Evolutionary conservation across 2,797 vertebrate species (phyloP).

Genomic region (Limnodromus scolopaceus): DNA sequence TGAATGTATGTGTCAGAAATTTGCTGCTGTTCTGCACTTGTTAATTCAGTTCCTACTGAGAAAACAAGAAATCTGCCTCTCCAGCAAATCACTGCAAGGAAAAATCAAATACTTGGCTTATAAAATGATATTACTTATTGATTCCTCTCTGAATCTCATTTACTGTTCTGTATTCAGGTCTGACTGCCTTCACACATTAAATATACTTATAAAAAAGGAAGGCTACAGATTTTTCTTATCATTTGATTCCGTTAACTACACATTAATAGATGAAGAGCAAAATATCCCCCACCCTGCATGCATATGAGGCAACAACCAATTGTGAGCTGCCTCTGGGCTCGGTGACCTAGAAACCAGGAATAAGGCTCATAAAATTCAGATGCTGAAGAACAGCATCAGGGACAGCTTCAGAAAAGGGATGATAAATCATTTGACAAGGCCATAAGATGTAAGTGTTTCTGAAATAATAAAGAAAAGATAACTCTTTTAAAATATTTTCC

Average conservation of each 20-base stretch:
- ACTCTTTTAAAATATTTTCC: slow-evolving; percentile 25
- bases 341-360: slow-evolving; percentile 68
- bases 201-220: background rate
- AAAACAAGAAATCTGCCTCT: background rate
- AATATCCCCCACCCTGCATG: background rate
- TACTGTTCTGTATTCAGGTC: background rate
- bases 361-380: slow-evolving; percentile 64
- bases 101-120: background rate
- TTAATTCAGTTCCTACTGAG: background rate
- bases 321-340: slow-evolving; percentile 39
- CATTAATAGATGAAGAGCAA: slow-evolving; percentile 33
- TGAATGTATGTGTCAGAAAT: background rate
- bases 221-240: background rate
- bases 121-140: background rate
- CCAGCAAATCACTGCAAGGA: background rate
- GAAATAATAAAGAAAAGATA: background rate
- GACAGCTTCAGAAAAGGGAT: slow-evolving; percentile 14
- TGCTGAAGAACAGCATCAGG: slow-evolving; percentile 50
- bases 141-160: slow-evolving; percentile 19
- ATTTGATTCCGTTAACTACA: slow-evolving; percentile 30
- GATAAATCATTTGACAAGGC: slow-evolving; percentile 66
- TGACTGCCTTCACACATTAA: background rate
- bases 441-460: slow-evolving; percentile 39
- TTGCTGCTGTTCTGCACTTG: background rate
- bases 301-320: background rate